These are phyloP conservation scores for Phyllopteryx taeniolatus DNA, from an alignment of 2,113 vertebrate species.

Conservation along the genomic window DNA sequence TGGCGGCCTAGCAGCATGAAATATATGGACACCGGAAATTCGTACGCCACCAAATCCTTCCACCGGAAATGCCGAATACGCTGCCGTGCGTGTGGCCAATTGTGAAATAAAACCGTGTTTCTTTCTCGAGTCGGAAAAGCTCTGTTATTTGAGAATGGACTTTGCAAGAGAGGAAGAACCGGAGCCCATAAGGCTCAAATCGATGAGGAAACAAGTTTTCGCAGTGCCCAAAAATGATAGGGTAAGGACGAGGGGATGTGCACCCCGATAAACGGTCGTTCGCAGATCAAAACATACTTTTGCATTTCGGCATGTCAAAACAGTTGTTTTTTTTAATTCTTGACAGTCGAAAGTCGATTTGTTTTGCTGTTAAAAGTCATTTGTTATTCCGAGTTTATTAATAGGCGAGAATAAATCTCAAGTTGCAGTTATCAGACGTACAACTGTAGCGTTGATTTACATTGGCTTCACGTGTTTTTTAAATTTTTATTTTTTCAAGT, in stretches of 20 bases:
- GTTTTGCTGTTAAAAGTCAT: background rate
- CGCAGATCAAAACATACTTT: background rate
- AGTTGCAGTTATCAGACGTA: too few relatives aligned
- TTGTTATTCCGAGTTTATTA: background rate
- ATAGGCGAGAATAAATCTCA: background rate
- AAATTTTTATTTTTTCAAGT: background rate
- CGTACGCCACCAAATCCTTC: too few relatives aligned
- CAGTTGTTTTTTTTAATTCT: background rate
- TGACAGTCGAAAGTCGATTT: background rate
- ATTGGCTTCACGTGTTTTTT: background rate
- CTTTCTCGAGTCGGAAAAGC: too few relatives aligned
- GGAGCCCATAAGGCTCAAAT: constrained; percentile 69
- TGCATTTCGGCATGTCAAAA: too few relatives aligned
- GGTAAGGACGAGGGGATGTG: constrained; percentile 51
- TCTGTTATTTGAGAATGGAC: constrained; percentile 53
- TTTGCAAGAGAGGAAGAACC: constrained; percentile 55
- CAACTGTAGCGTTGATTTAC: background rate
- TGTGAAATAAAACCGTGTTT: too few relatives aligned
- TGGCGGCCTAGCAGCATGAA: too few relatives aligned
- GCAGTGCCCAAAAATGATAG: constrained; percentile 70
- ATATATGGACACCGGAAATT: too few relatives aligned
- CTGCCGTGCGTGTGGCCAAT: too few relatives aligned
- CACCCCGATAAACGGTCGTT: background rate
- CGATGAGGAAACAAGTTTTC: constrained; percentile 69
- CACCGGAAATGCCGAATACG: too few relatives aligned